A percentile compares a stretch with the other conserved stretches of the same genome.
Conservation (phyloP, 2,113 vertebrate genomes). For the Calypte anna region DNA sequence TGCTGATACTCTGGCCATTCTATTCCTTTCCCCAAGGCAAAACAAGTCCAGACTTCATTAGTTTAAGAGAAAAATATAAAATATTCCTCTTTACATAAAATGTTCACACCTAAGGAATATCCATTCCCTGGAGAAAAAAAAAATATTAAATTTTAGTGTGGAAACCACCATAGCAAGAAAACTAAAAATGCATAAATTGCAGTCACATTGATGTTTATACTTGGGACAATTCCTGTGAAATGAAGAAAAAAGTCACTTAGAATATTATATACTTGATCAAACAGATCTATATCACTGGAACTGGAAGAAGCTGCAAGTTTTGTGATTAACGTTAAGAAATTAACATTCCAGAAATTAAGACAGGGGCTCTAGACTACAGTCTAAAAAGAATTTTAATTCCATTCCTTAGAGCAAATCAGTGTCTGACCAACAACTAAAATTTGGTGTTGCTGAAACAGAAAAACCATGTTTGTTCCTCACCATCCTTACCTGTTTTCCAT, state of each 20-base stretch:
- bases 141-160: neutral
- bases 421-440: neutral
- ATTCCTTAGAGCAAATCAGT: neutral
- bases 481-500: neutral
- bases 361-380: neutral
- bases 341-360: neutral
- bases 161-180: neutral
- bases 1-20: neutral
- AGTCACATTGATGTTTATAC: neutral
- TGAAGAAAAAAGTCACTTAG: neutral
- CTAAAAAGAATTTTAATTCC: neutral
- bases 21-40: neutral
- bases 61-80: slow-evolving; percentile 16
- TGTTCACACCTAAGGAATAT: neutral
- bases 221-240: neutral
- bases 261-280: neutral
- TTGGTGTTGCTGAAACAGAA: neutral
- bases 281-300: neutral
- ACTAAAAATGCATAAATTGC: neutral
- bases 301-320: neutral
- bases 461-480: neutral
- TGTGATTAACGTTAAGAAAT: neutral
- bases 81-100: neutral
- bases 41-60: neutral
- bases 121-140: neutral